These are phyloP conservation scores for Psittacus erithacus DNA, from an alignment of 2,113 vertebrate species.

Conservation along the genomic window DNA sequence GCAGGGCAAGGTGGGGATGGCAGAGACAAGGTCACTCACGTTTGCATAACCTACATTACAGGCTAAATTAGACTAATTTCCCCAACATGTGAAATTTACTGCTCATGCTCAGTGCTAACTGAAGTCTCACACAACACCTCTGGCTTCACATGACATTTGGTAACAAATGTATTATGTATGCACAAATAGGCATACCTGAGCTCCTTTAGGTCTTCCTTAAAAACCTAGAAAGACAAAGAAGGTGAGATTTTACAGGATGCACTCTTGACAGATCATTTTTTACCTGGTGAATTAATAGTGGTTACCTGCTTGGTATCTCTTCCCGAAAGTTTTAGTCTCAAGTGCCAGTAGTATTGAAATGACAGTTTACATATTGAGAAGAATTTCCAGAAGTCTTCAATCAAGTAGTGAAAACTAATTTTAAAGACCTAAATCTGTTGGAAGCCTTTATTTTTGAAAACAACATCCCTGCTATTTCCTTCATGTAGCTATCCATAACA, in stretches of 20 bases:
- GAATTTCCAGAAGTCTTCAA: not conserved
- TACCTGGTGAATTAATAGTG: not conserved
- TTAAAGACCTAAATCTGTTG: not conserved
- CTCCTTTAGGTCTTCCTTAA: slow-evolving; percentile 85
- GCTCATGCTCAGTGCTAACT: not conserved
- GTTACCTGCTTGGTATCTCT: not conserved
- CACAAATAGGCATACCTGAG: slow-evolving; percentile 74
- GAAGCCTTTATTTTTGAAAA: not conserved
- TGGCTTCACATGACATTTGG: not conserved
- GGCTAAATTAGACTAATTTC: slow-evolving; percentile 1
- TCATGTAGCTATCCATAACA: not conserved
- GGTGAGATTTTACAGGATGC: not conserved
- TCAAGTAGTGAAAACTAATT: not conserved
- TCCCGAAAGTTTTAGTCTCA: not conserved
- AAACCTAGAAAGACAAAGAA: slow-evolving; percentile 74
- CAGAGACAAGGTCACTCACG: slow-evolving; percentile 34
- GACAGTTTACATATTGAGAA: not conserved
- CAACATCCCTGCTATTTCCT: not conserved
- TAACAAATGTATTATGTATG: not conserved
- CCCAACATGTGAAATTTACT: not conserved
- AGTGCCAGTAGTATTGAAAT: not conserved
- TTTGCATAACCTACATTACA: slow-evolving; percentile 58
- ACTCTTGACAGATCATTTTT: not conserved
- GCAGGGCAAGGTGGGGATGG: slow-evolving; percentile 1
- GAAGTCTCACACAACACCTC: slow-evolving; percentile 39